These are phyloP conservation scores for Ennomos fuscantarius DNA, from an alignment of 2,888 invertebrate species.

Conservation along the genomic window DNA sequence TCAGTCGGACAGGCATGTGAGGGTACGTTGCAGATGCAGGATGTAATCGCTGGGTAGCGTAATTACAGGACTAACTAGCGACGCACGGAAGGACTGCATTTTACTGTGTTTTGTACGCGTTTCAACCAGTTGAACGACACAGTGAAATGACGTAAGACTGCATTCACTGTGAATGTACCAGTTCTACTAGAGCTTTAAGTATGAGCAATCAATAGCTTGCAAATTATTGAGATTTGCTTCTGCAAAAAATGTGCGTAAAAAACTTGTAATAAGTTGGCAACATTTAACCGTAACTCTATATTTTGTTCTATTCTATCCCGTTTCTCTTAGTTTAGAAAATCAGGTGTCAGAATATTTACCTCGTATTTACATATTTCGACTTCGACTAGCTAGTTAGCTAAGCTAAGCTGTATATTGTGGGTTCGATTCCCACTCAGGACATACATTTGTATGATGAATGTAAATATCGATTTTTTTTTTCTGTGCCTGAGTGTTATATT, in stretches of 20 bases:
- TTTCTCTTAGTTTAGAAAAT: no score
- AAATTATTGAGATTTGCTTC: constrained; percentile 30
- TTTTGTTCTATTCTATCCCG: no score
- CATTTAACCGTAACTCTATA: no score
- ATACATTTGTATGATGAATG: no score
- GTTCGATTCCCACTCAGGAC: no score
- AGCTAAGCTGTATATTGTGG: no score
- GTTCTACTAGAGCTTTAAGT: constrained; percentile 31
- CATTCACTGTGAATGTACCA: constrained; percentile 27
- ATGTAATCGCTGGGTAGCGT: constrained; percentile 30
- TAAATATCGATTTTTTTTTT: no score
- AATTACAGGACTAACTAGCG: constrained; percentile 35
- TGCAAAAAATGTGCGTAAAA: constrained; percentile 26
- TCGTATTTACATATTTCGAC: no score
- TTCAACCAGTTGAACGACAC: constrained; percentile 36
- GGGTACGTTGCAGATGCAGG: constrained; percentile 32
- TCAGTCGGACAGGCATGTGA: constrained; percentile 50
- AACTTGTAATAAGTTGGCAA: neutral
- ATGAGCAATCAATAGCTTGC: constrained; percentile 22
- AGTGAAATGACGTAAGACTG: constrained; percentile 33
- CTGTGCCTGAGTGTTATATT: no score
- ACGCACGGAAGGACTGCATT: constrained; percentile 38
- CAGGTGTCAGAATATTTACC: no score
- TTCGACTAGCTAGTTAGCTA: no score
- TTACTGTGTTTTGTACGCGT: constrained; percentile 38